These are phyloP conservation scores for Hemistola chrysoprasaria DNA, from an alignment of 2,888 invertebrate species.

Conservation along the genomic window DNA sequence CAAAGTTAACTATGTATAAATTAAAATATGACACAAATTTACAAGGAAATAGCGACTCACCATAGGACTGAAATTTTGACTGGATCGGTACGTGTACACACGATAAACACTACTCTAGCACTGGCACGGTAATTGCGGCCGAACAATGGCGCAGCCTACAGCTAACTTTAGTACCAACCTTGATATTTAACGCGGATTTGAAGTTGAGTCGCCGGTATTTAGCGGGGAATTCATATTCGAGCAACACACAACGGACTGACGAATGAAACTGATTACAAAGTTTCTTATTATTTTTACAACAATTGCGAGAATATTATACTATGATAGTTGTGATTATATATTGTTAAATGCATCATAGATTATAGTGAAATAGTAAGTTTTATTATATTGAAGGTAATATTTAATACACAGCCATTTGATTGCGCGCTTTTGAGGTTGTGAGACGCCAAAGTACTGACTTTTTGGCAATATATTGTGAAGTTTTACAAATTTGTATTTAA, in stretches of 20 bases:
- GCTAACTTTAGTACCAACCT: constrained; percentile 11
- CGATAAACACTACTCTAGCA: constrained; percentile 21
- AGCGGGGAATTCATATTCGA: constrained; percentile 17
- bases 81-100: constrained; percentile 19
- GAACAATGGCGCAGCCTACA: constrained; percentile 3
- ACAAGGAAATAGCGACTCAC: constrained; percentile 29
- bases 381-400: constrained; percentile 9
- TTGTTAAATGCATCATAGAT: too few species aligned
- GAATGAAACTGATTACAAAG: constrained; percentile 2
- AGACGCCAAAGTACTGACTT: too few species aligned
- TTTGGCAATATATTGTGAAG: constrained; percentile 13
- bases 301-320: too few species aligned
- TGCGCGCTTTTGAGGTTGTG: constrained; percentile 14
- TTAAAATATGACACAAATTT: constrained; percentile 23
- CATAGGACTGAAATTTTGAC: constrained; percentile 25
- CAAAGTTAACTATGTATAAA: constrained; percentile 21
- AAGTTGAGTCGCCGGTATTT: constrained; percentile 12
- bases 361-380: too few species aligned
- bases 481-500: constrained; percentile 13
- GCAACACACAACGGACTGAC: constrained; percentile 12
- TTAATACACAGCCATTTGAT: constrained; percentile 9
- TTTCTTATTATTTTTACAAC: too few species aligned
- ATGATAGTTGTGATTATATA: too few species aligned
- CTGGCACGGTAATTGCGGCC: constrained; percentile 10
- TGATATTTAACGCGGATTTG: background rate